Evolutionary conservation across 2,113 vertebrate species (phyloP).

Genomic region (Turdus rufiventris): DNA sequence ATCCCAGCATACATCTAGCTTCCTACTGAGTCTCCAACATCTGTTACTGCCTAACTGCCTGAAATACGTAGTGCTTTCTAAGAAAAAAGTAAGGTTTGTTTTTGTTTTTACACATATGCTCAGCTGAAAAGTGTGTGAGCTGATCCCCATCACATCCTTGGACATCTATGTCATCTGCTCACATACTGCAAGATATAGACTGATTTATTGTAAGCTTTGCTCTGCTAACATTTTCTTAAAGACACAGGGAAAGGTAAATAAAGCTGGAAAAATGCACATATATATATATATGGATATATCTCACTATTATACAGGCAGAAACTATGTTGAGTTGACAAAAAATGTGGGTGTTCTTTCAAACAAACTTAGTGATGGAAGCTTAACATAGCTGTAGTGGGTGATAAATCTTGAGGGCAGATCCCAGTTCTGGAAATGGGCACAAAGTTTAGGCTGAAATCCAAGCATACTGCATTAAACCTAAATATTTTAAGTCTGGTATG

Average conservation of each 20-base stretch:
- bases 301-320: neutral
- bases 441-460: slow-evolving; percentile 52
- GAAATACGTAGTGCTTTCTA: slow-evolving; percentile 55
- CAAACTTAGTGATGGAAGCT: neutral
- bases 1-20: slow-evolving; percentile 65
- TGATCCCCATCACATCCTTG: slow-evolving; percentile 57
- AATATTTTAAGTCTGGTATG: slow-evolving; percentile 59
- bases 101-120: slow-evolving; percentile 70
- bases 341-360: neutral
- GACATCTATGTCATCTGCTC: slow-evolving; percentile 63
- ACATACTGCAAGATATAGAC: slow-evolving; percentile 17
- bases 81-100: slow-evolving; percentile 67
- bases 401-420: slow-evolving; percentile 36
- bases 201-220: neutral
- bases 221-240: slow-evolving; percentile 25
- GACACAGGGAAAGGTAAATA: slow-evolving; percentile 15
- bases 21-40: slow-evolving; percentile 71
- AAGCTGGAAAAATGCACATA: neutral
- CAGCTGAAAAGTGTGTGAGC: slow-evolving; percentile 61
- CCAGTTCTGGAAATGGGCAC: slow-evolving; percentile 4
- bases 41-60: slow-evolving; percentile 69
- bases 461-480: slow-evolving; percentile 58
- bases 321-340: neutral
- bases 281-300: neutral
- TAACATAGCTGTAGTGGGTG: neutral